Evolutionary conservation across 92 coral and sea anemone species (phyloP), one percentile per base, ranked within the genome.

Genomic region (Muricea muricata): DNA sequence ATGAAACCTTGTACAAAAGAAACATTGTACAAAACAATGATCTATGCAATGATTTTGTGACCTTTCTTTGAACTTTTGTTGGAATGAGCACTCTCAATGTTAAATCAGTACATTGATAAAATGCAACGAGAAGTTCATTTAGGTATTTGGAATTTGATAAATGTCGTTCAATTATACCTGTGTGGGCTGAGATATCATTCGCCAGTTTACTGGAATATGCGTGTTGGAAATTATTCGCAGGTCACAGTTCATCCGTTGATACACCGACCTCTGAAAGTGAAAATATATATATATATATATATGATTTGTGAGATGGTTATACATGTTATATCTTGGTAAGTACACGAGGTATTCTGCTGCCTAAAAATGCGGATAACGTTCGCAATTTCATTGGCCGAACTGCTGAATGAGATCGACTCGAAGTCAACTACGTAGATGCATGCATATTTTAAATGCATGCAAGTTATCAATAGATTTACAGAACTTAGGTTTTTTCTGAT

Each of bases 1-100:
- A 63, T 63, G 70, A 63, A 63, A 63, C 35, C 28, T 63, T 63
- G 70, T 63, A 63, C 70, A 30, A 4, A 28, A 30, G 20, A 63
- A 15, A 63, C 35, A 63, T 63, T 63, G 70, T 63, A 63, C 70
- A 30, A 4, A 28, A 30, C 39, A 63, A 15, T 20, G 18, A 2
- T 52, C 23, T 52, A n/a, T n/a, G n/a, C n/a, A 23, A 52, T 18
- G 60, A 3, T 63, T 63, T 63, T 63, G 39, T 63, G 70, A 63
- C 70, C 70, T 63, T 18, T 32, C 18, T 10, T 63, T 28, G 70
- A 63, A 30, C 70, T 24, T 63, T 63, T 63, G 70, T 28, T 63
- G 9, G 33, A 2, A 30, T 25, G 37, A 18, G 3, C 23, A 26
- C n/a, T n/a, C n/a, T 8, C n/a, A 32, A 18, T 12, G 3, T 3